These are phyloP conservation scores for Coboldia fuscipes DNA, from an alignment of 1,140 invertebrate genomes.

Conservation along the genomic window DNA sequence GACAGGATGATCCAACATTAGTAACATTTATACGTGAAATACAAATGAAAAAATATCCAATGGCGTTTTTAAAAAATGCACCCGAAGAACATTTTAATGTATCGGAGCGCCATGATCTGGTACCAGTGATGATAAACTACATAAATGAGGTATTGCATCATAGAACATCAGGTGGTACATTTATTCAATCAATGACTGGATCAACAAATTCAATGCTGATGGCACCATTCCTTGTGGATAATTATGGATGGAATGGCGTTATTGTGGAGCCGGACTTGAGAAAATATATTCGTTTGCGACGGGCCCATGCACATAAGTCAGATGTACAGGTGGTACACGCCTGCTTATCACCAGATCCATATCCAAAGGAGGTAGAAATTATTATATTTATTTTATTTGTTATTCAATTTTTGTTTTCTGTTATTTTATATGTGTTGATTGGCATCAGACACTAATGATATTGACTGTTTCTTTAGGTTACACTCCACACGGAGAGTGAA, in stretches of 20 bases:
- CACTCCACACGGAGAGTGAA: slow-evolving; percentile 36
- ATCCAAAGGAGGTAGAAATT: slow-evolving; percentile 43
- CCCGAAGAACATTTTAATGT: slow-evolving; percentile 14
- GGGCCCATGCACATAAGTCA: slow-evolving; percentile 25
- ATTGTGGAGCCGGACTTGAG: slow-evolving; percentile 50
- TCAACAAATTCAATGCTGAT: slow-evolving; percentile 20
- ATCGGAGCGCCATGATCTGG: slow-evolving; percentile 19
- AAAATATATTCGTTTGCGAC: slow-evolving; percentile 38
- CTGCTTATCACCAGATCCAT: slow-evolving; percentile 46
- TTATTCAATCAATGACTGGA: slow-evolving; percentile 28
- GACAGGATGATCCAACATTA: slow-evolving; percentile 47
- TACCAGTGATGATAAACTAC: slow-evolving; percentile 16
- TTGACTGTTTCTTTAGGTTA: slow-evolving; percentile 26
- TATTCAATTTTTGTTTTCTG: too few species aligned
- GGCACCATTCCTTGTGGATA: slow-evolving; percentile 36
- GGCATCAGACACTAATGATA: too few species aligned
- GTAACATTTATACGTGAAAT: slow-evolving; percentile 47
- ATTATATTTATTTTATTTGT: slow-evolving; percentile 6
- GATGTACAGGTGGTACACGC: slow-evolving; percentile 41
- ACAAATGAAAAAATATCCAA: slow-evolving; percentile 26
- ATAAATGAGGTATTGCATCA: too few species aligned
- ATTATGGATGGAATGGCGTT: slow-evolving; percentile 49
- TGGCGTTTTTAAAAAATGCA: slow-evolving; percentile 14
- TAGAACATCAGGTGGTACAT: slow-evolving; percentile 27
- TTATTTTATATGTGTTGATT: too few species aligned